Base-by-base conservation (phyloP, 2,113 vertebrate species). In the Lichenostomus cassidix region DNA sequence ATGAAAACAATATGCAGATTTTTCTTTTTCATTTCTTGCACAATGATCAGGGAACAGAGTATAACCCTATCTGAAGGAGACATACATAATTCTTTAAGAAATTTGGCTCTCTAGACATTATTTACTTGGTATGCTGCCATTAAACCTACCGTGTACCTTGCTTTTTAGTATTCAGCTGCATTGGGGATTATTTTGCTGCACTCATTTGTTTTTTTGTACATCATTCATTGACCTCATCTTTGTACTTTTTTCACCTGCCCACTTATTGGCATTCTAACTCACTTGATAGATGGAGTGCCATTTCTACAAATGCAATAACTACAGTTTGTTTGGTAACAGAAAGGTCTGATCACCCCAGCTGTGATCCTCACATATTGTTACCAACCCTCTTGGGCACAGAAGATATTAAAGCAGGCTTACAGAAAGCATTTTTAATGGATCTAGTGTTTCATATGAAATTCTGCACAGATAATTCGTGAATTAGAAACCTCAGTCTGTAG, bases 271-370 rank as follows among this genome's bases (percentile, higher is more conserved):
- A 95, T 71, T 94, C 62, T 87, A 84, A 93, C 83, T 97, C 75
- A 94, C 93, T 96, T 98, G 96, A 97, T 97, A 95, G 97, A 97
- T 96, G 73, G 91, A 90, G 78, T 96, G 80, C 94, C 78, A 82
- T 90, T 97, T 94, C 96, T 92, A 94, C 86, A 96, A 97, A 96
- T 91, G 91, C 68, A 96, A 83, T 94, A 87, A 63, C 82, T 95
- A 87, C 53, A 58, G n/a, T 90, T 90, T 87, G 29, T 79, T 73
- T 86, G 35, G 63, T 77, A 91, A 69, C 28, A 93, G 75, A 94
- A 96, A 96, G 42, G 47, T 86, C 85, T 96, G 87, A 86, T 90
- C 71, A 83, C 59, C 47, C 52, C 44, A 74, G 12, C 63, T 88
- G 50, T 70, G 81, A 83, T 91, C 71, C 39, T 91, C 67, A 42